phyloP scores from a whole-genome alignment of 1,140 invertebrate genomes.

The Nilaparvata lugens region DNA sequence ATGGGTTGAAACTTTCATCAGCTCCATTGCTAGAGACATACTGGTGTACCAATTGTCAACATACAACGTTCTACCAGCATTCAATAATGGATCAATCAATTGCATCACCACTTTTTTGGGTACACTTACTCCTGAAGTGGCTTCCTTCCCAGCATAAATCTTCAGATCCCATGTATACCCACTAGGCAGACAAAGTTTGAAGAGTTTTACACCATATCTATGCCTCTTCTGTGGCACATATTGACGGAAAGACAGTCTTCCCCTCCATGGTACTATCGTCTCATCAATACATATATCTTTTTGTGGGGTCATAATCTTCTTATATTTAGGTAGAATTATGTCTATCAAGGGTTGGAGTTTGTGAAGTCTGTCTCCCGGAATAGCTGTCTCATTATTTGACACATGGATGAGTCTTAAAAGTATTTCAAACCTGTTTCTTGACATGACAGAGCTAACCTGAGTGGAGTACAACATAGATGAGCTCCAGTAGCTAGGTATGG shows the following conservation, averaged over 20 bases:
- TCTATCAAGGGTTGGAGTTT: background rate
- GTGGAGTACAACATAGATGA: background rate
- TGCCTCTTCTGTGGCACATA: background rate
- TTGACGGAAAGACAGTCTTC: background rate
- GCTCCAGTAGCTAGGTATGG: background rate
- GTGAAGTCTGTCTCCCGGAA: background rate
- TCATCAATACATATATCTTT: background rate
- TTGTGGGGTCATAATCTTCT: too few species aligned
- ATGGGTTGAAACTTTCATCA: conserved; percentile 15
- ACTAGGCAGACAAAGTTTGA: background rate
- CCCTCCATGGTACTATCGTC: background rate
- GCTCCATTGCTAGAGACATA: conserved; percentile 14
- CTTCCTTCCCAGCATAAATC: conserved; percentile 21
- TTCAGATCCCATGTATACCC: conserved; percentile 20
- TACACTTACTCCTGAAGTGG: conserved; percentile 14
- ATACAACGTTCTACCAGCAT: conserved; percentile 18
- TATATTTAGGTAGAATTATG: background rate
- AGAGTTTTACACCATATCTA: background rate
- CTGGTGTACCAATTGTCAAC: conserved; percentile 22
- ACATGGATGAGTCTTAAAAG: background rate
- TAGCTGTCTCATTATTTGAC: background rate
- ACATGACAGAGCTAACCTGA: background rate
- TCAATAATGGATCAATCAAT: conserved; percentile 12
- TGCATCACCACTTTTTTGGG: conserved; percentile 19
- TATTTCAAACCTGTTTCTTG: background rate